Evolutionary conservation across 2,888 invertebrate species (phyloP).

Genomic region (Diadegma fenestrale): DNA sequence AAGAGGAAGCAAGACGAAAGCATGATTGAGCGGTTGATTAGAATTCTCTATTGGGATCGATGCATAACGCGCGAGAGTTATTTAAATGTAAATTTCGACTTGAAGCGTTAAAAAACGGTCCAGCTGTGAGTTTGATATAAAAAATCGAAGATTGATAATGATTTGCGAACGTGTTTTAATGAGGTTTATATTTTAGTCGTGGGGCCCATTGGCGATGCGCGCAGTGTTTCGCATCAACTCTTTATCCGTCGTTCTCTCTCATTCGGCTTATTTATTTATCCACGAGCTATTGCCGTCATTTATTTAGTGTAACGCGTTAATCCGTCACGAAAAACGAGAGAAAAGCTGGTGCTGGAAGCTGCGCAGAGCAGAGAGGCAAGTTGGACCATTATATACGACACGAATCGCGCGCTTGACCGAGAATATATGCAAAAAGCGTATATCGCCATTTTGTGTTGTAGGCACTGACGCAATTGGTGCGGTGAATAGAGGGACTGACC

Average conservation of each 20-base stretch:
- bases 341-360: conserved; percentile 33
- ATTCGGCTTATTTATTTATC: conserved; percentile 67
- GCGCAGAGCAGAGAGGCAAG: not conserved
- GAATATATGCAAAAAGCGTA: conserved; percentile 57
- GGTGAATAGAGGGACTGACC: conserved; percentile 54
- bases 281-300: conserved; percentile 66
- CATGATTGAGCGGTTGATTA: conserved; percentile 9
- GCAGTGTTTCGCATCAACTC: conserved; percentile 29
- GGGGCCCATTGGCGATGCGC: not conserved
- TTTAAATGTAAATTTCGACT: not conserved
- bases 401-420: conserved; percentile 1
- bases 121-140: conserved; percentile 5
- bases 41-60: not conserved
- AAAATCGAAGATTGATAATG: conserved; percentile 41
- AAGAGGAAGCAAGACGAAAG: not conserved
- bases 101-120: conserved; percentile 12
- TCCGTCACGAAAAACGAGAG: conserved; percentile 68
- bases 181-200: conserved; percentile 29
- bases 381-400: conserved; percentile 36
- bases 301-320: conserved; percentile 67
- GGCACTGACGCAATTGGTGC: conserved; percentile 51
- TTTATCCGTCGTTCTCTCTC: conserved; percentile 39
- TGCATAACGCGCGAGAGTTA: not conserved
- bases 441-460: conserved; percentile 40
- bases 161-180: conserved; percentile 60